These are phyloP conservation scores for Oligia latruncula DNA, from an alignment of 2,888 invertebrate genomes.

Conservation along the genomic window DNA sequence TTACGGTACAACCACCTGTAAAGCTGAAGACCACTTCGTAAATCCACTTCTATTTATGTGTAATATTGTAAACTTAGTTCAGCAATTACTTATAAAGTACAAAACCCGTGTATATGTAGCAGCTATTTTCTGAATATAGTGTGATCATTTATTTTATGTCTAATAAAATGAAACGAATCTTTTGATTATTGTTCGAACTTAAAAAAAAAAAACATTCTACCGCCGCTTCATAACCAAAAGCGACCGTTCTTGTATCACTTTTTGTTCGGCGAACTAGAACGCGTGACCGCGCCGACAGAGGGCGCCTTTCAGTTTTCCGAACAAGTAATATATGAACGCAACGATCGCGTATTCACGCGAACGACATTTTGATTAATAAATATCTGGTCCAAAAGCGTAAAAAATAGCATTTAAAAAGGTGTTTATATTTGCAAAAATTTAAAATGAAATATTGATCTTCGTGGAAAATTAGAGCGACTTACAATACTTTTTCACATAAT, in stretches of 20 bases:
- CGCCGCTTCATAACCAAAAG: not conserved
- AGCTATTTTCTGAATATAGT: not conserved
- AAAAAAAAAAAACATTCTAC: not conserved
- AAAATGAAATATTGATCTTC: not conserved
- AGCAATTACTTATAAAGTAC: constrained; percentile 3
- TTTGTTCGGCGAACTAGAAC: not conserved
- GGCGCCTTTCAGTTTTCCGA: not conserved
- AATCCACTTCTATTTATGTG: constrained; percentile 24
- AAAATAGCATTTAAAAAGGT: not conserved
- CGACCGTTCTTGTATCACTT: not conserved
- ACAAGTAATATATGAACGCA: not conserved
- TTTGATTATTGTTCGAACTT: not conserved
- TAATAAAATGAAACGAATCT: not conserved
- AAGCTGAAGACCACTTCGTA: constrained; percentile 14
- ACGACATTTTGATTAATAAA: not conserved
- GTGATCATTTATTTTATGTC: not conserved
- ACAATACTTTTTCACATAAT: not conserved
- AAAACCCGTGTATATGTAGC: not conserved
- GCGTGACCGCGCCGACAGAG: not conserved
- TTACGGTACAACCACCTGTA: constrained; percentile 7
- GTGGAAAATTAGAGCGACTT: not conserved
- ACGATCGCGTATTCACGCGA: not conserved
- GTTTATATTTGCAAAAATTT: too few relatives aligned
- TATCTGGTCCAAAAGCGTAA: not conserved
- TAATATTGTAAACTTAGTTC: constrained; percentile 31